Base-by-base conservation (phyloP, 2,113 vertebrate genomes). In the Camelus dromedarius region DNA sequence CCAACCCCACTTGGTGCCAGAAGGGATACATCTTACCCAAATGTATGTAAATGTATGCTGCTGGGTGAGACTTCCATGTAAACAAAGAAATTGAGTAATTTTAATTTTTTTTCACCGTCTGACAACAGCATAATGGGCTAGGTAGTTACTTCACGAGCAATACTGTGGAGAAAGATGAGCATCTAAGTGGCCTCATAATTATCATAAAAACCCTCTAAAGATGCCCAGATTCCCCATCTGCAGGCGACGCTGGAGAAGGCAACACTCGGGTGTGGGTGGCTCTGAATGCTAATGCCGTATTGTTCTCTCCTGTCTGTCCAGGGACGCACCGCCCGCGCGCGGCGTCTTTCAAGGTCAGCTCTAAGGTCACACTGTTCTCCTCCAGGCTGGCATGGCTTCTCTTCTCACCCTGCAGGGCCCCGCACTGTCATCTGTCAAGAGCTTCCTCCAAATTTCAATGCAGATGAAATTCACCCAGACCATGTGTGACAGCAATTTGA, bases 401-500 rank as follows among this genome's bases (percentile, higher is more conserved):
- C 77, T 95, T 96, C 89, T 97, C 89, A 89, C 90, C 42, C 97
- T 75, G 96, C 89, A 93, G 97, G 92, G 73, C 11, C 82, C 73
- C 89, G 2, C 32, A 30, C 82, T 93, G 86, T 96, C 95, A 90
- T 96, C 95, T 97, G 92, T 96, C 94, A 95, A 97, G 77, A 86
- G 92, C 79, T 67, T 89, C 58, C 87, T 97, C 90, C n/a, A 96
- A 84, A 96, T 97, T 91, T 96, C 92, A 96, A 64, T 69, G 90
- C 95, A 91, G 73, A 90, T 91, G n/a, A 96, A 93, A 94, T 82
- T 91, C 79, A 96, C 90, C 46, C 90, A 95, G 77, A 96, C 92
- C 92, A 75, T 88, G 90, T 95, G 97, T 96, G 92, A 93, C 94
- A 93, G 52, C 46, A 89, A 42, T 97, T 90, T 95, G 87, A 96